Evolutionary conservation across 1,140 invertebrate species (phyloP).

Genomic region (Lepidurus apus): DNA sequence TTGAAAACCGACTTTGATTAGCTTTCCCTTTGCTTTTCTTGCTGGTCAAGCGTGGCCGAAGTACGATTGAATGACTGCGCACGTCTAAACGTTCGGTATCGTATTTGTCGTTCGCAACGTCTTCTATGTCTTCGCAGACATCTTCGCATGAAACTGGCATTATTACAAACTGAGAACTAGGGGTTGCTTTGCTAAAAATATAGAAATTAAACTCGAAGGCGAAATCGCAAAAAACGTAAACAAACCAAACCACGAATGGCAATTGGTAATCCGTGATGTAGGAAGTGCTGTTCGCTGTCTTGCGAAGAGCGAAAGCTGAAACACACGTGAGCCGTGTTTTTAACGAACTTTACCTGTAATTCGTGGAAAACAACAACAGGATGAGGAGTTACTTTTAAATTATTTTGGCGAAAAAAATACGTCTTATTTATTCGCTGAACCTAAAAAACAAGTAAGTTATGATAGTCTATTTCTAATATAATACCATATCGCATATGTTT

Average conservation of each 20-base stretch:
- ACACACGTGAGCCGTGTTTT: too few relatives aligned
- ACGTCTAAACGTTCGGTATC: background rate
- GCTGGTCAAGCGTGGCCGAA: background rate
- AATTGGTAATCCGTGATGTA: too few relatives aligned
- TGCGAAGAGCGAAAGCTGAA: too few relatives aligned
- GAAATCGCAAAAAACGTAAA: background rate
- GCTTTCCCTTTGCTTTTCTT: constrained; percentile 20
- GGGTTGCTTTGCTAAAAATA: background rate
- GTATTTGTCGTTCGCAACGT: background rate
- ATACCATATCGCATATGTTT: too few relatives aligned
- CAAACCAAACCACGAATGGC: background rate
- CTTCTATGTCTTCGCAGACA: background rate
- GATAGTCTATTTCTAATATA: too few relatives aligned
- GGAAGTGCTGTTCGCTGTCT: too few relatives aligned
- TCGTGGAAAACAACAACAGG: too few relatives aligned
- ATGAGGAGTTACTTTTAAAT: too few relatives aligned
- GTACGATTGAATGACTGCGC: background rate
- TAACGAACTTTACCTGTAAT: too few relatives aligned
- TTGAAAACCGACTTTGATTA: background rate
- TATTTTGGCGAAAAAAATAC: too few relatives aligned
- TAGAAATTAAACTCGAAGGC: background rate
- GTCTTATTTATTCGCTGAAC: too few relatives aligned
- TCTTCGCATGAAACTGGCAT: background rate
- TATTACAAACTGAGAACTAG: background rate
- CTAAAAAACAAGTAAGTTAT: too few relatives aligned